A percentile compares a stretch with the other conserved stretches of the same genome.
Conservation (phyloP, 2,888 invertebrate genomes). For the Polyommatus iphigenia region DNA sequence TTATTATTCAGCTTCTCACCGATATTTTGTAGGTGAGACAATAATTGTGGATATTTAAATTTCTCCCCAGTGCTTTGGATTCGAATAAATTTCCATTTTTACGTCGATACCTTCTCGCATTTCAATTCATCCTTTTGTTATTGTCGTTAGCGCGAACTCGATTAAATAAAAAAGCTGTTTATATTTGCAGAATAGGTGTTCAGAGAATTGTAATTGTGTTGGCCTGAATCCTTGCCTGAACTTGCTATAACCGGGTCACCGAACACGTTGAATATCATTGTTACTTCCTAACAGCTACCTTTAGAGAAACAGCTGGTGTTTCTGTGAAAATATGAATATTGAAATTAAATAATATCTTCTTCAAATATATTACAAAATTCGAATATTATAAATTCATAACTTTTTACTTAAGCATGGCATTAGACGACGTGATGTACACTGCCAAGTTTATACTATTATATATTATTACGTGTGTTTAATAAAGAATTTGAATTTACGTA, state of each 20-base stretch:
- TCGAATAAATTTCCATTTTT: conserved; percentile 41
- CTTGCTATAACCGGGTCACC: background rate
- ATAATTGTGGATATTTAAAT: conserved; percentile 27
- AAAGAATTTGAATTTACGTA: too few species aligned
- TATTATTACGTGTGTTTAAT: too few species aligned
- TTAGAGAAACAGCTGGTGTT: too few species aligned
- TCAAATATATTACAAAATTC: too few species aligned
- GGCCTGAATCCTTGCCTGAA: background rate
- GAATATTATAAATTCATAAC: too few species aligned
- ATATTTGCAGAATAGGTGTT: background rate
- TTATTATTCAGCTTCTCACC: background rate
- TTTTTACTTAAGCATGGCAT: too few species aligned
- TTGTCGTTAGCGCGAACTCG: conserved; percentile 6
- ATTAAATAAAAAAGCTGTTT: background rate
- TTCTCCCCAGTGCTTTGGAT: conserved; percentile 17
- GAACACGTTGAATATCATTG: too few species aligned
- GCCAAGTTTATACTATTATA: too few species aligned
- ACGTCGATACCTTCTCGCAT: conserved; percentile 30
- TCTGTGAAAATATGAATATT: too few species aligned
- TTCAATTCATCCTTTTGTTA: conserved; percentile 29
- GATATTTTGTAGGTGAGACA: conserved; percentile 4
- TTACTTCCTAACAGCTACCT: too few species aligned
- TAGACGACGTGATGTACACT: too few species aligned
- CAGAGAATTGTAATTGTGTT: background rate
- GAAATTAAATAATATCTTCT: too few species aligned